Conservation (phyloP, 1,140 invertebrate genomes). For the Hestina assimilis region DNA sequence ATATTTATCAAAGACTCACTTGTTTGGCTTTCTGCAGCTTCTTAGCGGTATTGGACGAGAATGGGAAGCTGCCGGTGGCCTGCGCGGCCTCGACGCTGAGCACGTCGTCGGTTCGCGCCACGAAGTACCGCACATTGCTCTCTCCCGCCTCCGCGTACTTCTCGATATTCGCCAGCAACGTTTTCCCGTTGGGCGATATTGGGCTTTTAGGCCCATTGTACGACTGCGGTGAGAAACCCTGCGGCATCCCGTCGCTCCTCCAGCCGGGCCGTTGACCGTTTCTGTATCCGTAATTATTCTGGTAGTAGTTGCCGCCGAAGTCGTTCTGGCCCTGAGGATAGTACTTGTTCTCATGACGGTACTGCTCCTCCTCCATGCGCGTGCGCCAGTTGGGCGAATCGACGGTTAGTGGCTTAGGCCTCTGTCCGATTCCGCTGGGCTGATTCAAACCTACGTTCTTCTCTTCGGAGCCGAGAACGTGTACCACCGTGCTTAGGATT, state of each 20-base stretch:
- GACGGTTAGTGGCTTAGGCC: constrained; percentile 83
- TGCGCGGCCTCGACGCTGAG: constrained; percentile 63
- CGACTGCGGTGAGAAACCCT: constrained; percentile 46
- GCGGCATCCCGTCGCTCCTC: constrained; percentile 40
- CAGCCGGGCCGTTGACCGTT: constrained; percentile 46
- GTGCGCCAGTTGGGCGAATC: constrained; percentile 65
- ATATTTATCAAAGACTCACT: constrained; percentile 48
- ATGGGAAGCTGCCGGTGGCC: constrained; percentile 55
- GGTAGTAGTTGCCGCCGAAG: constrained; percentile 43
- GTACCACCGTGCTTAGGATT: constrained; percentile 83
- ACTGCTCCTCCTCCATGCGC: constrained; percentile 47
- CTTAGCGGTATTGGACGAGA: constrained; percentile 68
- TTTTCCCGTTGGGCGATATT: constrained; percentile 58
- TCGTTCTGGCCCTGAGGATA: constrained; percentile 44
- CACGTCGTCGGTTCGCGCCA: constrained; percentile 61
- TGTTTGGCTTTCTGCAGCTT: constrained; percentile 69
- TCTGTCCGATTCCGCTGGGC: constrained; percentile 87
- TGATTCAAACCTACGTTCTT: constrained; percentile 84
- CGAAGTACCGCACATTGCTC: constrained; percentile 60
- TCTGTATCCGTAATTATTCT: constrained; percentile 43
- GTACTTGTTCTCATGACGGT: constrained; percentile 44
- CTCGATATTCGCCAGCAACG: constrained; percentile 64
- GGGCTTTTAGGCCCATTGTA: constrained; percentile 53
- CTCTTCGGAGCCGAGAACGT: constrained; percentile 86
- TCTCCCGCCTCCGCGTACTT: constrained; percentile 51